A percentile compares a stretch with the other conserved stretches of the same genome.
These are phyloP conservation scores for Zophobas atratus DNA, from an alignment of 1,140 invertebrate genomes.

Conservation along the genomic window DNA sequence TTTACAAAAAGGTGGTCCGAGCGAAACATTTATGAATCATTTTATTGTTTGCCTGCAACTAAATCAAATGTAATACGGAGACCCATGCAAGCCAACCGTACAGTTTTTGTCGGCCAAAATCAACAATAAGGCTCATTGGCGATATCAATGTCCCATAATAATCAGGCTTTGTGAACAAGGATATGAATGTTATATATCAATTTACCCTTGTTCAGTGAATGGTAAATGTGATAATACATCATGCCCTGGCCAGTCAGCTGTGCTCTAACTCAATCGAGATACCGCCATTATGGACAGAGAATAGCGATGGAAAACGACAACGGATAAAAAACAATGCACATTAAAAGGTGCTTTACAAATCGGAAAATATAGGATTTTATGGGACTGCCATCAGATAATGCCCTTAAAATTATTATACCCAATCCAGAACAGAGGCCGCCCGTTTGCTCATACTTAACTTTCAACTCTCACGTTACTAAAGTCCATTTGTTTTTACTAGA, in stretches of 20 bases:
- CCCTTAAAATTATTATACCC: no score
- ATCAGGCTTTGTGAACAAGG: slow-evolving; percentile 56
- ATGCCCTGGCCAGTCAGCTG: slow-evolving; percentile 53
- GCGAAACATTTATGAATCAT: slow-evolving; percentile 41
- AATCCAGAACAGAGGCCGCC: no score
- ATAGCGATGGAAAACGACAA: neutral
- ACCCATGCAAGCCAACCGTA: slow-evolving; percentile 17
- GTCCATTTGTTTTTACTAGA: no score
- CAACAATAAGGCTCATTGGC: slow-evolving; percentile 50
- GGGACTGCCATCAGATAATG: no score
- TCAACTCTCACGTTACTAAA: no score
- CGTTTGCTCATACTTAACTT: no score
- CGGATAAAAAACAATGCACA: neutral
- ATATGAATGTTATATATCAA: slow-evolving; percentile 61
- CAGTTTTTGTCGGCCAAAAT: slow-evolving; percentile 43
- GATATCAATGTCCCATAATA: slow-evolving; percentile 56
- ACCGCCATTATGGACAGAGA: slow-evolving; percentile 15
- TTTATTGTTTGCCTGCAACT: slow-evolving; percentile 44
- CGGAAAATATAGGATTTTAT: no score
- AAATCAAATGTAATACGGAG: slow-evolving; percentile 31
- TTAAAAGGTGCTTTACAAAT: neutral
- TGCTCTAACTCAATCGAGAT: slow-evolving; percentile 44
- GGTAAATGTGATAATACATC: slow-evolving; percentile 60
- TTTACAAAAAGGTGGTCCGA: neutral
- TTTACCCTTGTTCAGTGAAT: slow-evolving; percentile 58